phyloP scores from a whole-genome alignment of 2,888 invertebrate genomes.

The Drosophila emarginata region DNA sequence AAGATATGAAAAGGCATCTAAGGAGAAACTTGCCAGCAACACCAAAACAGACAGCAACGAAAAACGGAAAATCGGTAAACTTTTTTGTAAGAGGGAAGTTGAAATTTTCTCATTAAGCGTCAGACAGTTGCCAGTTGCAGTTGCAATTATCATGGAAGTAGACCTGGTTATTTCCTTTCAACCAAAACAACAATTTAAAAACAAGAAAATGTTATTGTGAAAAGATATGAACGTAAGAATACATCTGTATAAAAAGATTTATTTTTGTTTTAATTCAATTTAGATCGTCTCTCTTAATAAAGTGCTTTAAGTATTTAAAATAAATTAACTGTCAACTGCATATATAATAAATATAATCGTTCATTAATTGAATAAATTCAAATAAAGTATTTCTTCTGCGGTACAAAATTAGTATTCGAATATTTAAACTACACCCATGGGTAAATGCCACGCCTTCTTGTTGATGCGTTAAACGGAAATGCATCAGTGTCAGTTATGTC shows the following conservation, averaged over 20 bases:
- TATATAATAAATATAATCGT: too few relatives aligned
- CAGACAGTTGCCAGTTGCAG: conserved; percentile 28
- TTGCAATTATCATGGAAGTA: conserved; percentile 3
- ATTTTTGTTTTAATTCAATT: too few relatives aligned
- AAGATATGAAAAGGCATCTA: conserved; percentile 33
- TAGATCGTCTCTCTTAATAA: too few relatives aligned
- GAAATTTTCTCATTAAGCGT: conserved; percentile 50
- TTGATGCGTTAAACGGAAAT: conserved; percentile 60
- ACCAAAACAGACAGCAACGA: conserved; percentile 29
- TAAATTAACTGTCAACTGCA: too few relatives aligned
- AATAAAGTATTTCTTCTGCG: too few relatives aligned
- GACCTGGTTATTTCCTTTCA: not conserved
- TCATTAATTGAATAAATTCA: too few relatives aligned
- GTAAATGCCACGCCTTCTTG: not conserved
- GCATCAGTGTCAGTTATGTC: conserved; percentile 74
- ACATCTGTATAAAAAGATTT: too few relatives aligned
- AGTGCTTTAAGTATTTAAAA: too few relatives aligned
- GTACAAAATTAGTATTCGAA: too few relatives aligned
- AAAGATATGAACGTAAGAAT: too few relatives aligned
- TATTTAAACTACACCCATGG: not conserved
- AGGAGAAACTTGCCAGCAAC: conserved; percentile 28
- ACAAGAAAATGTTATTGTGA: not conserved
- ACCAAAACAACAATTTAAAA: not conserved
- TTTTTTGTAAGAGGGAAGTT: conserved; percentile 23
- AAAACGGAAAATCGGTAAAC: conserved; percentile 53